Base-by-base conservation (phyloP, 2,113 vertebrate genomes). In the Takifugu bimaculatus region DNA sequence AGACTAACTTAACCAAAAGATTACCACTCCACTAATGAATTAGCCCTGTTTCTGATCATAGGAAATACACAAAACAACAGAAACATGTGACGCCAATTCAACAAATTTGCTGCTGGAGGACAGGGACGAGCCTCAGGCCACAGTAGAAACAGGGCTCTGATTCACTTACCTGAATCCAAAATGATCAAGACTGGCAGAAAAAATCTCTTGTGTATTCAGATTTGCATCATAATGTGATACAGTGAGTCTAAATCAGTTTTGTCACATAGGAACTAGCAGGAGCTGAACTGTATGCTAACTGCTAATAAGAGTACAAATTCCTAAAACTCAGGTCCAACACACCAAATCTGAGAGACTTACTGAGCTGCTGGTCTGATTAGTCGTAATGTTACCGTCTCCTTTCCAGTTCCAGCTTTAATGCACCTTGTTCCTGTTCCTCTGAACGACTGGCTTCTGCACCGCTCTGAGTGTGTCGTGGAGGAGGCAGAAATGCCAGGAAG, bases 391-490 rank as follows among this genome's bases (percentile, higher is more conserved):
- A 10, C n/a, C 9, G 29, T 32, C 26, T 68, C 59, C 25, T 65
- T 69, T 20, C 53, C 5, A 45, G 12, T 4, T 13, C 15, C 45
- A 3, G 45, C 13, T 47, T 14, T 2, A 47, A 5, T 12, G 13
- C 6, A n/a, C 45, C 2, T 4, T n/a, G 57, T 60, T 25, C 51
- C 35, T 71, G 52, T 57, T 66, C 77, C 45, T 65, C 45, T 65
- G 56, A 54, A 78, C 60, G 54, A 63, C 78, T 57, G 70, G 77
- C 77, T 66, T 57, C 67, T 75, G 64, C 69, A 78, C 77, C 52
- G 64, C 70, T 52, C 49, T 5, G 56, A 67, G 66, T 39, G 65
- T 70, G 62, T 78, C 80, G 78, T 80, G 73, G 75, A 60, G 77
- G 60, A 49, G 13, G 27, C 20, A 20, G 20, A 20, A 20, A 20